phyloP scores from a whole-genome alignment of 2,888 invertebrate genomes.

The Coenonympha glycerion region DNA sequence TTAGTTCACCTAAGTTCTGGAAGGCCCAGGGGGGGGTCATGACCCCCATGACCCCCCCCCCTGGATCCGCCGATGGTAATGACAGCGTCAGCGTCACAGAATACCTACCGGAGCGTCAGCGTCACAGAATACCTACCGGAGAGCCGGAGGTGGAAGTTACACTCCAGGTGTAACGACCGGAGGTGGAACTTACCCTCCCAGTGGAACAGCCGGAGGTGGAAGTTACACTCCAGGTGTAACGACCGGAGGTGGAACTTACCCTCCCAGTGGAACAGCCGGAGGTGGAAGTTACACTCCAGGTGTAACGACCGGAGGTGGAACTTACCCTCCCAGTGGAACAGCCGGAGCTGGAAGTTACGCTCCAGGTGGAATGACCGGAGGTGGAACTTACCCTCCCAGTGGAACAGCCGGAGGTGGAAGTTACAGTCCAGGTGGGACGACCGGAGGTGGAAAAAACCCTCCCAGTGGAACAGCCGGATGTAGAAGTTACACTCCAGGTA shows the following conservation, averaged over 20 bases:
- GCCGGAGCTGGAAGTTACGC: background rate
- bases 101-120: too few relatives aligned
- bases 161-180: too few relatives aligned
- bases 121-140: too few relatives aligned
- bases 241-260: background rate
- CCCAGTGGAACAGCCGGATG: background rate
- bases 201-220: too few relatives aligned
- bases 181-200: too few relatives aligned
- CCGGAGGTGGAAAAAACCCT: background rate
- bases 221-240: conserved; percentile 9
- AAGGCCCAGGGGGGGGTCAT: too few relatives aligned
- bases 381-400: conserved; percentile 3
- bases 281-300: background rate
- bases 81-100: too few relatives aligned
- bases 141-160: too few relatives aligned
- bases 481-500: conserved; percentile 9
- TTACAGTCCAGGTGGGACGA: conserved; percentile 17
- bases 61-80: too few relatives aligned
- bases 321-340: background rate
- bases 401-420: conserved; percentile 8
- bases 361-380: background rate
- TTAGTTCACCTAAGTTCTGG: too few relatives aligned
- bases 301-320: background rate
- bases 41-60: too few relatives aligned
- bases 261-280: background rate